Base-by-base conservation (phyloP, 2,888 invertebrate species). In the Dryococelus australis region DNA sequence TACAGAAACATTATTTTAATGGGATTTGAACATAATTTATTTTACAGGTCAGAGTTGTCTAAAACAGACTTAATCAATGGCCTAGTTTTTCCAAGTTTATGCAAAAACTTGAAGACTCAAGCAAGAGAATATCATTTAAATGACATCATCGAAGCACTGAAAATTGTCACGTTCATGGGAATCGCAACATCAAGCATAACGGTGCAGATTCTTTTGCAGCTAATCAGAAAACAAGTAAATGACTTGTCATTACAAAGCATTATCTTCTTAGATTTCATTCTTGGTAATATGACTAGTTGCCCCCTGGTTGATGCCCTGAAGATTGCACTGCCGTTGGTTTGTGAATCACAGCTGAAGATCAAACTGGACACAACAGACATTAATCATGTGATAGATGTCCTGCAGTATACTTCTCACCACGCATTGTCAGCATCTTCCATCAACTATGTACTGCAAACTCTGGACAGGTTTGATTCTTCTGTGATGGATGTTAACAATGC, bases 311-410 rank as follows among this genome's bases (percentile, higher is more conserved):
- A 95, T 65, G 96, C 96, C 0, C 90, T 96, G 8, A 93, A 93
- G 90, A 92, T 95, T 0, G 96, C 96, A 0, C 90, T 96, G 16
- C 96, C 96, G 0, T 91, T 96, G 47, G 94, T 95, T 0, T 95
- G 96, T 90, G 95, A 96, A 92, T 93, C 94, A 12, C 94, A 95
- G 88, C 90, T 96, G 12, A 93, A 93, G 0, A 89, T 92, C 10
- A 95, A 96, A 91, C 90, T 96, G 35, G 94, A 96, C 89, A 92
- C 91, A 16, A 92, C 93, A 43, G 94, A 95, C 90, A 88, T 94
- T 10, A 90, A 91, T 0, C 91, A 94, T 26, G 90, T 96, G 43
- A 92, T 92, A 16, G 94, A 94, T 43, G 94, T 94, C 92, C 91
- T 96, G 10, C 90, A 92, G 0, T 96, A 93, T 91, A 92, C 93